Evolutionary conservation across 1,140 invertebrate species (phyloP), one percentile per base, ranked within the genome.

Genomic region (Radopholus similis): DNA sequence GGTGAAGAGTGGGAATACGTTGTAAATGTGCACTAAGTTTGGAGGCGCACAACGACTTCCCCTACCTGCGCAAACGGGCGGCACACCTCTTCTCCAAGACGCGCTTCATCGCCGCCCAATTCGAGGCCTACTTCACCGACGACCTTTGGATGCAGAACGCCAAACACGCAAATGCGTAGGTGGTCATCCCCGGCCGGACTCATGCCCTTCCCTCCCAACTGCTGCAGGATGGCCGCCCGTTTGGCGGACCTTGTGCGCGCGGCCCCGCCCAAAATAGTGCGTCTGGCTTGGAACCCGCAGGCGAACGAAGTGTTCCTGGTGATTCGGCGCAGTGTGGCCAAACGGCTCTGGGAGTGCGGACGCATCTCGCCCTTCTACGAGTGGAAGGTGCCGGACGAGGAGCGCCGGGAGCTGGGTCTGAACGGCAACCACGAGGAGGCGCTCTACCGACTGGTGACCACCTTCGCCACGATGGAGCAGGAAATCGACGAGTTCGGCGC

Each of bases 271-370:
- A 57, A 26, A 30, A 21, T 59, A 30, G 37, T 64, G n/a, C 34
- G 51, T 40, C 40, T 66, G 42, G 64, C 64, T 9, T 66, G 64
- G 56, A 37, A 28, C 18, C 53, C 57, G 15, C 23, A 64, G 34
- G 54, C 64, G 30, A 66, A 66, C 49, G 64, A 66, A 66, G 53
- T 66, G 18, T 66, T 66, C 47, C 51, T 66, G n/a, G 64, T 66
- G 42, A 66, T 66, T 49, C 55, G 51, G 35, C 34, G 64, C 1
- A 35, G 32, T 18, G 34, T 66, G 23, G 64, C 49, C 18, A 35
- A 59, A 60, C 35, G n/a, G 32, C 37, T 66, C 2, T 30, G 57
- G 21, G 38, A 59, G 30, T 21, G 15, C 21, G 49, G 35, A 32
- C 15, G 38, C 21, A 58, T 51, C 23, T 64, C 62, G 35, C 35